Percentiles rank a stretch among this genome's conserved stretches.
These are phyloP conservation scores for Caranx melampygus DNA, from an alignment of 2,113 vertebrate genomes.

Conservation along the genomic window DNA sequence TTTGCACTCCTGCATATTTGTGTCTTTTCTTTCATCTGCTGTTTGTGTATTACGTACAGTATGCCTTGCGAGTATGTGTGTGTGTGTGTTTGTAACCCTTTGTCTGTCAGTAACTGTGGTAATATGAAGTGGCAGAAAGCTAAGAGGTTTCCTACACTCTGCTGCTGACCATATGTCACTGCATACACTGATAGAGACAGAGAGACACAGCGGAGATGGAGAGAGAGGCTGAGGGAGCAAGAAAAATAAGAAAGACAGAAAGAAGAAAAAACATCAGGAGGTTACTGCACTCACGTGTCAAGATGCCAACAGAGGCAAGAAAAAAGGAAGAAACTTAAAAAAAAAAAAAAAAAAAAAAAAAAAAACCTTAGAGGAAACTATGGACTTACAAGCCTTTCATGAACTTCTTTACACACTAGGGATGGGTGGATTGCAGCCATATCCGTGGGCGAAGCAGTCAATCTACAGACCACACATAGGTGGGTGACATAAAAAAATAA, in stretches of 20 bases:
- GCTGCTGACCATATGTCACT: slow-evolving; percentile 49
- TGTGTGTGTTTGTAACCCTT: neutral
- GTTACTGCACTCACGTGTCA: slow-evolving; percentile 9
- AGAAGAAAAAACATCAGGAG: neutral
- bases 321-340: neutral
- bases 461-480: too few species aligned
- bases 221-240: neutral
- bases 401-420: too few species aligned
- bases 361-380: too few species aligned
- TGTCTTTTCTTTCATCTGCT: neutral
- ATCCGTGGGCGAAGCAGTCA: too few species aligned
- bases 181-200: slow-evolving; percentile 27
- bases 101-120: slow-evolving; percentile 28
- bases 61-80: neutral
- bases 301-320: neutral
- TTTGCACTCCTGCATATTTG: neutral
- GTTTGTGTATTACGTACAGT: neutral
- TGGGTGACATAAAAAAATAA: too few species aligned
- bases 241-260: neutral
- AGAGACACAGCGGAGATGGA: slow-evolving; percentile 7
- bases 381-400: too few species aligned
- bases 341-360: neutral
- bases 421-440: too few species aligned
- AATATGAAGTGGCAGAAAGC: slow-evolving; percentile 59
- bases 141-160: slow-evolving; percentile 49